Evolutionary conservation across 2,113 vertebrate species (phyloP).

Genomic region (Cercopithecus mona): DNA sequence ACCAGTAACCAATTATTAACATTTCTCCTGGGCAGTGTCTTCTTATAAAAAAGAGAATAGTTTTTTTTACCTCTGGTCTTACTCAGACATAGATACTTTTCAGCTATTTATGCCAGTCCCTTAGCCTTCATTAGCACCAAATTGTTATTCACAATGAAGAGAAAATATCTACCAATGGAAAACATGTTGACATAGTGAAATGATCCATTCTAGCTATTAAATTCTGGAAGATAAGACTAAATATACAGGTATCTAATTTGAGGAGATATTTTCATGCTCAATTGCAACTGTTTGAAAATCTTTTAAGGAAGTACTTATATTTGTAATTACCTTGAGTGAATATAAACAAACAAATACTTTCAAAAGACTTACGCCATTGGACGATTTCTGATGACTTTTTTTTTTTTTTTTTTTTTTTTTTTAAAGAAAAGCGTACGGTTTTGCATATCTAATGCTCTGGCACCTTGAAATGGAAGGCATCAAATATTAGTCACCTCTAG

Average conservation of each 20-base stretch:
- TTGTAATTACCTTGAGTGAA: slow-evolving; percentile 38
- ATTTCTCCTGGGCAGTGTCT: neutral
- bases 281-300: slow-evolving; percentile 28
- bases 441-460: neutral
- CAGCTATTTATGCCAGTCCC: neutral
- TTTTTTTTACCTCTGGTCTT: neutral
- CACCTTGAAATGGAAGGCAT: neutral
- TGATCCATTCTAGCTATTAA: slow-evolving; percentile 35
- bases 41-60: neutral
- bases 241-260: slow-evolving; percentile 30
- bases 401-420: no score
- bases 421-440: neutral
- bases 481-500: neutral
- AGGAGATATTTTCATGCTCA: slow-evolving; percentile 7
- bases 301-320: neutral
- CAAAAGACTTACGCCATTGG: neutral
- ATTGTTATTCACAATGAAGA: neutral
- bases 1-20: neutral
- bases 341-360: slow-evolving; percentile 14
- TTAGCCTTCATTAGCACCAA: neutral
- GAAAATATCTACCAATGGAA: slow-evolving; percentile 64
- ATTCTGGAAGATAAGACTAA: neutral
- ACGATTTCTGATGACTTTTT: slow-evolving; percentile 12
- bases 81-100: slow-evolving; percentile 35
- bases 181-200: slow-evolving; percentile 41